Evolutionary conservation across 2,888 invertebrate species (phyloP).

Genomic region (Octonoba sinensis): DNA sequence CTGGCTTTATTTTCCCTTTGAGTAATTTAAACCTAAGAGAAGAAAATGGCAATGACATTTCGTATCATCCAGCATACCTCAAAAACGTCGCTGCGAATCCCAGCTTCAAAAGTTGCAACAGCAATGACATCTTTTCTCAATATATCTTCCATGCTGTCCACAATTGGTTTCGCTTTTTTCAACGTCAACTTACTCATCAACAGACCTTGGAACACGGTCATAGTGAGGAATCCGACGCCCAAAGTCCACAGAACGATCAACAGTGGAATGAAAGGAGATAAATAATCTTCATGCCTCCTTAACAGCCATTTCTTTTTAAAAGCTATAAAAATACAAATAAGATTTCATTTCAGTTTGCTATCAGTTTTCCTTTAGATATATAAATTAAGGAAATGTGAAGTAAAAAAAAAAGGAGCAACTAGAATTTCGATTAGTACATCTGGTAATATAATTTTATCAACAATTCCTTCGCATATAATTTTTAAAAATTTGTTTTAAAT

Average conservation of each 20-base stretch:
- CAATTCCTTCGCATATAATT: too few relatives aligned
- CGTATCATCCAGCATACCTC: conserved; percentile 1
- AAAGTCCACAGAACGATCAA: conserved; percentile 30
- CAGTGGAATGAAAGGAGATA: conserved; percentile 7
- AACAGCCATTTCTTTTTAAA: conserved; percentile 25
- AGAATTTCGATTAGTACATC: too few relatives aligned
- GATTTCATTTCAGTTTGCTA: neutral
- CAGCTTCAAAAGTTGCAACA: conserved; percentile 15
- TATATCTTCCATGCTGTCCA: conserved; percentile 33
- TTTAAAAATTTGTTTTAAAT: too few relatives aligned
- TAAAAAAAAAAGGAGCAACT: too few relatives aligned
- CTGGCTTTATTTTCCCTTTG: too few relatives aligned
- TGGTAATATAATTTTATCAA: too few relatives aligned
- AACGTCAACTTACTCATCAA: conserved; percentile 43
- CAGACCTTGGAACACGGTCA: conserved; percentile 44
- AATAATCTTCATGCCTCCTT: neutral
- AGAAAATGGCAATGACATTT: too few relatives aligned
- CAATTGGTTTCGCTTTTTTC: conserved; percentile 21
- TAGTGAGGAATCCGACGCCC: conserved; percentile 33
- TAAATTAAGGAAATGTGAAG: too few relatives aligned
- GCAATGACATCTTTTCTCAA: conserved; percentile 2
- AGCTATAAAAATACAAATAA: conserved; percentile 11
- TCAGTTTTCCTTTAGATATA: too few relatives aligned
- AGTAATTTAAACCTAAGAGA: too few relatives aligned
- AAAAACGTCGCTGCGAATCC: conserved; percentile 14